These are phyloP conservation scores for Hozukius guyotensis DNA, from an alignment of 2,797 vertebrate species.

Conservation along the genomic window DNA sequence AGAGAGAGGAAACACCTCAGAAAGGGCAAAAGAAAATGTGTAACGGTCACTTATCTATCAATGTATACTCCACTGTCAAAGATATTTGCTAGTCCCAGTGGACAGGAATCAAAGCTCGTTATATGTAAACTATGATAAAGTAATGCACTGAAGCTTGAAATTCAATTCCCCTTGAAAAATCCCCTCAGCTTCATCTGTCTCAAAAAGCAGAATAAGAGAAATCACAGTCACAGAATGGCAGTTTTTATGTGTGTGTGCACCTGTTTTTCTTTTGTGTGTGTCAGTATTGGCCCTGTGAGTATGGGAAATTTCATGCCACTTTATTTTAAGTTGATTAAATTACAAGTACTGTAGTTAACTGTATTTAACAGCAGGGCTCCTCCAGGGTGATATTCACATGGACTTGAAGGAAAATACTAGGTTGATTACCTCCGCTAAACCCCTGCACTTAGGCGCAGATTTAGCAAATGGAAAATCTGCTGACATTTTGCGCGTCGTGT, in stretches of 20 bases:
- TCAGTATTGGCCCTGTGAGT: background rate
- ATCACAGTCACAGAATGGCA: slow-evolving; percentile 14
- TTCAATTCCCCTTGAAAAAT: slow-evolving; percentile 63
- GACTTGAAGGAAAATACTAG: slow-evolving; percentile 64
- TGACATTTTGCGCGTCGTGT: slow-evolving; percentile 71
- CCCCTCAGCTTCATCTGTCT: slow-evolving; percentile 51
- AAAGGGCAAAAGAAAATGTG: slow-evolving; percentile 23
- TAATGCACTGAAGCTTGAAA: slow-evolving; percentile 61
- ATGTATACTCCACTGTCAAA: slow-evolving; percentile 32
- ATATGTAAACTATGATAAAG: slow-evolving; percentile 63
- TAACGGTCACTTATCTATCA: slow-evolving; percentile 33
- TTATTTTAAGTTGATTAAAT: slow-evolving; percentile 56
- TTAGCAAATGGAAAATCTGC: slow-evolving; percentile 75
- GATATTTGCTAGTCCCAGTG: slow-evolving; percentile 24
- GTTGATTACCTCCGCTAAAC: slow-evolving; percentile 72
- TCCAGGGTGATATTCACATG: slow-evolving; percentile 50
- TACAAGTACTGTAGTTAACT: slow-evolving; percentile 51
- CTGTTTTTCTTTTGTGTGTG: slow-evolving; percentile 8
- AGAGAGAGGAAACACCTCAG: slow-evolving; percentile 16
- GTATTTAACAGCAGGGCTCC: slow-evolving; percentile 52
- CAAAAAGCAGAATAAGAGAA: slow-evolving; percentile 46
- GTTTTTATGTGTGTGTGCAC: background rate
- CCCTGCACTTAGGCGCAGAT: slow-evolving; percentile 71
- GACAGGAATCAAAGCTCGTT: slow-evolving; percentile 51
- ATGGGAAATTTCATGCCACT: slow-evolving; percentile 32